Evolutionary conservation across 2,113 vertebrate genomes (phyloP), one percentile per base, ranked within the genome.

Genomic region (Eptatretus burgeri): DNA sequence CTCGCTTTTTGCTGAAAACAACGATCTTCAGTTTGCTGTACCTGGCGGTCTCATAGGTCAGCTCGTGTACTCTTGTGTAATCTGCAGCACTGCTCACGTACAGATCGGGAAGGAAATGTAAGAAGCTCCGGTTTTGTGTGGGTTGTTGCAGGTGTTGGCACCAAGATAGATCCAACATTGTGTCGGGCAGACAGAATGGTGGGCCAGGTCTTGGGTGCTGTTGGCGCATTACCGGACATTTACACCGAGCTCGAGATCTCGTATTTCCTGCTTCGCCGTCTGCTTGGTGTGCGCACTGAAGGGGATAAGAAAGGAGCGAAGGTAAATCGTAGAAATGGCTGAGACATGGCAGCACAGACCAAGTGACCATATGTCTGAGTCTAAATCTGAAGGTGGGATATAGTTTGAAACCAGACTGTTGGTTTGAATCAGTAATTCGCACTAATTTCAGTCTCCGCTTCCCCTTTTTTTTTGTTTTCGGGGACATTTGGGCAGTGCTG

Each of bases 281-380:
- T 98, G 65, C 68, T 98, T 51, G 91, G 89, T 63, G 86, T 95
- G 63, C 85, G 89, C 68, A 95, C 86, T 9, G 91, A 98, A 71
- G 91, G 91, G 19, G 91, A 95, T 76, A 98, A 98, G 73, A 98
- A 98, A 74, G 91, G 87, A 19, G 91, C 91, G 12, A 98, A 98
- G 79, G 89, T 87, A 66, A 67, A 64, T 41, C 51, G 5, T 27
- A 65, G 2, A 13, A 13, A 13, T 9, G 17, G 27, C 3, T 41
- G 27, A 41, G 27, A 41, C 27, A 41, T 41, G 27, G 27, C 7
- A 7, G 27, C 27, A 41, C 27, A 41, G 27, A 41, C 3, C 27
- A 41, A 41, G 27, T 41, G 27, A 41, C 27, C 27, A 41, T 41
- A 41, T 41, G 27, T 41, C 27, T 41, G 27, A 41, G 27, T 41